A percentile compares a stretch with the other conserved stretches of the same genome.
These are phyloP conservation scores for Peromyscus aztecus DNA, from an alignment of 2,797 vertebrate species.

Conservation along the genomic window DNA sequence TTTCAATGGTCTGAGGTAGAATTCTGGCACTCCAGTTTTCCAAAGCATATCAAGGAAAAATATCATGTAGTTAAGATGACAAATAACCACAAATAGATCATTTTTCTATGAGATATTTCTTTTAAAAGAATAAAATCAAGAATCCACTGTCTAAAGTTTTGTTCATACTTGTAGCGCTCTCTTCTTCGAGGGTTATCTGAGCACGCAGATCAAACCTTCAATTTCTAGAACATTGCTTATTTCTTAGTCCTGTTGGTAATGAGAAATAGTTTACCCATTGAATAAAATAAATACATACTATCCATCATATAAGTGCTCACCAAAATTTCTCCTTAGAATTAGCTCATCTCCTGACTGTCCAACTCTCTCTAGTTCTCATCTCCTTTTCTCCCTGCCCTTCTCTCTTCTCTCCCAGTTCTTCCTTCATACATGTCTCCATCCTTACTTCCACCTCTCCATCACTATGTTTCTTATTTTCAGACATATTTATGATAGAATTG, in stretches of 20 bases:
- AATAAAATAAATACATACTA: constrained; percentile 57
- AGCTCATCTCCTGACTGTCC: neutral
- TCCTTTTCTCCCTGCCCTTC: too few relatives aligned
- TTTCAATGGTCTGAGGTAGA: constrained; percentile 1
- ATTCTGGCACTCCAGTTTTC: neutral
- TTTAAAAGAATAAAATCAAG: neutral
- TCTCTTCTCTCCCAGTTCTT: neutral
- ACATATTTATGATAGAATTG: neutral
- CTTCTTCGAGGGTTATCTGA: constrained; percentile 11
- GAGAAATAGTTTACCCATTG: constrained; percentile 59
- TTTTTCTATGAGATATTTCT: neutral
- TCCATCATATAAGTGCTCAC: neutral
- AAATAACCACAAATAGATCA: neutral
- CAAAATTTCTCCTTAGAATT: constrained; percentile 52
- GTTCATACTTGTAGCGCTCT: constrained; percentile 42
- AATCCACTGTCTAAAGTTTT: neutral
- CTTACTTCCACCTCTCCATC: neutral
- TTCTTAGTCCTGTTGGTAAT: constrained; percentile 57
- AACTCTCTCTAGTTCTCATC: neutral
- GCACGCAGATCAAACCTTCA: constrained; percentile 47
- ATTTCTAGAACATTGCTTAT: constrained; percentile 41
- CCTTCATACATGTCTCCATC: too few relatives aligned
- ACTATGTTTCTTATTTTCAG: constrained; percentile 3
- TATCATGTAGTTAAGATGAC: neutral
- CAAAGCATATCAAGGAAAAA: neutral